These are phyloP conservation scores for Pseudochirops corinnae DNA, from an alignment of 2,797 vertebrate species.

Conservation along the genomic window DNA sequence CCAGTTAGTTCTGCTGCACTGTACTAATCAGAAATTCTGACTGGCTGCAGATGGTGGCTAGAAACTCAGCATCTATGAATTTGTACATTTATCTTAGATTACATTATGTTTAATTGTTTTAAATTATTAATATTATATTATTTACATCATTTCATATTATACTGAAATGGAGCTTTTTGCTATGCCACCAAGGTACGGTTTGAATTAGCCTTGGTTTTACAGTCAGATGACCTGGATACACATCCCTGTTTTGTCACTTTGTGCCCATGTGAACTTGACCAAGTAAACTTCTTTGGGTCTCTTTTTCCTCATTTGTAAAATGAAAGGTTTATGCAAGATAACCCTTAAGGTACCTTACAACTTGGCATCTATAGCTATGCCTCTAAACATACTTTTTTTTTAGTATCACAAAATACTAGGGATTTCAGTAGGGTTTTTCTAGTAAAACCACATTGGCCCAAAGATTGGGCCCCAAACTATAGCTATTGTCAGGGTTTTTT, in stretches of 20 bases:
- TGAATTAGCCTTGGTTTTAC: not conserved
- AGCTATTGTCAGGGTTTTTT: not conserved
- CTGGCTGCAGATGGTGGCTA: not conserved
- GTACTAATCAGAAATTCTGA: not conserved
- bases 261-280: not conserved
- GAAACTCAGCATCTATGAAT: constrained; percentile 19
- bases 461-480: not conserved
- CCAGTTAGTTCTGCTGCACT: constrained; percentile 22
- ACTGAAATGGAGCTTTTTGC: not conserved
- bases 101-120: not conserved
- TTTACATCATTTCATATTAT: not conserved
- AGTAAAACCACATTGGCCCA: not conserved
- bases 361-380: not conserved
- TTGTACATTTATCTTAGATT: constrained; percentile 5
- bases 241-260: not conserved
- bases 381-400: not conserved
- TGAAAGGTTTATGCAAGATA: not conserved
- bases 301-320: not conserved
- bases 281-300: not conserved
- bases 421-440: not conserved
- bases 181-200: not conserved
- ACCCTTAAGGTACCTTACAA: not conserved
- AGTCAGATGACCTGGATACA: not conserved
- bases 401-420: not conserved
- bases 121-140: not conserved